Evolutionary conservation across 2,888 invertebrate species (phyloP).

Genomic region (Cantharis flavilabris): DNA sequence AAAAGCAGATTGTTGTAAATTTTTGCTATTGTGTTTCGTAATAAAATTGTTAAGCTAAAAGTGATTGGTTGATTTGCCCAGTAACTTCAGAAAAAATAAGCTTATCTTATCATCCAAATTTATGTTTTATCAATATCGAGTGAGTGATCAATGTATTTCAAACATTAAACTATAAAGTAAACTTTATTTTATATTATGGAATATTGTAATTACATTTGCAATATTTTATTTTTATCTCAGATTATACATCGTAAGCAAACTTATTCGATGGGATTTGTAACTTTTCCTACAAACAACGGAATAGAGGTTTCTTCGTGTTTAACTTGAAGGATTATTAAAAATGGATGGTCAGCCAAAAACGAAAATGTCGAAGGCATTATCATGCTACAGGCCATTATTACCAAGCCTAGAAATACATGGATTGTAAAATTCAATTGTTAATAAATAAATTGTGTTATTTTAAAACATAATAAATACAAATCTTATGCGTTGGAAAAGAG

Average conservation of each 20-base stretch:
- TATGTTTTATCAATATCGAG: background rate
- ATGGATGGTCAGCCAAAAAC: slow-evolving; percentile 7
- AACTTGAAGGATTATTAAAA: slow-evolving; percentile 2
- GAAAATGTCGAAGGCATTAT: background rate
- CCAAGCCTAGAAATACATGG: background rate
- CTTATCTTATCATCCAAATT: background rate
- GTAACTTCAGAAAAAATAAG: background rate
- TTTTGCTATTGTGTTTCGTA: no score
- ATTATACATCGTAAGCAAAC: background rate
- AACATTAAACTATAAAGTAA: background rate
- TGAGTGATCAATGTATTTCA: background rate
- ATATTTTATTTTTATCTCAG: background rate
- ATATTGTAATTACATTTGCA: background rate
- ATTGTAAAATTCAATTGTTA: background rate
- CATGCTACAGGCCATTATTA: background rate
- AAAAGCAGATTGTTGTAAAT: no score
- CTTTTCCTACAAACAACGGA: slow-evolving; percentile 7
- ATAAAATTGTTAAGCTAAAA: no score
- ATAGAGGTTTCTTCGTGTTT: background rate
- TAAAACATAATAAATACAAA: no score
- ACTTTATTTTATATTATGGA: background rate
- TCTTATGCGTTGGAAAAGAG: no score
- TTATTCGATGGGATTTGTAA: background rate
- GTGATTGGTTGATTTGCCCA: no score
- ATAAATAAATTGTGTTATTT: no score